Evolutionary conservation across 2,888 invertebrate species (phyloP), one percentile per base, ranked within the genome.

Genomic region (Pandemis corylana): DNA sequence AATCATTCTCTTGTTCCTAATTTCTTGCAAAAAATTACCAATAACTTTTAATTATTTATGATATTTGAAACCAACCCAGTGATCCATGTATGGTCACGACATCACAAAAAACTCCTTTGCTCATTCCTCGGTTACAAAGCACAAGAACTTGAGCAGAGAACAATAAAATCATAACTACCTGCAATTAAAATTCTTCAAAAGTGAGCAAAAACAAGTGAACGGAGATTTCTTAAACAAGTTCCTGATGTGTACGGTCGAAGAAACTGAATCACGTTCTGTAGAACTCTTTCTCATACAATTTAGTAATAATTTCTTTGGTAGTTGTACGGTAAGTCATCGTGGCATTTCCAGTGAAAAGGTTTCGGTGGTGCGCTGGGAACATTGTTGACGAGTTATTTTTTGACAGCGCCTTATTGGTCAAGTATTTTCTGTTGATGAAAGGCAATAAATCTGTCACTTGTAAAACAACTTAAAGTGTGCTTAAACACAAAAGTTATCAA

Each of bases 91-190:
- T 20, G 20, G 20, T 20, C 0, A 20, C 20, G 20, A 20, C 20
- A 20, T 20, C 20, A 20, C 20, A 20, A 20, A 20, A 66, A 20
- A 46, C 9, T 3, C 62, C 12, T 49, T 62, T 10, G 49, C 13
- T n/a, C 12, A 70, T 70, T 61, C 65, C 20, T 36, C 65, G 66
- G 46, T 44, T 15, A 42, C 44, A 44, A 36, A 59, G 51, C 9
- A 72, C 53, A 68, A 68, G 68, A 49, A 63, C 28, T 51, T 49
- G 49, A 65, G 64, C 44, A 64, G 28, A 63, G 12, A 13, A 59
- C 71, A 62, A 71, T 75, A 75, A 75, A 75, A 75, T 75, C 70
- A 75, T 75, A 75, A 71, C 71, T 67, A 46, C 70, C 56, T 62
- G 67, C 75, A 75, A 75, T 75, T 75, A 75, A 75, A 75, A 75